Base-by-base conservation (phyloP, 2,888 invertebrate genomes). In the Nudaria mundana region DNA sequence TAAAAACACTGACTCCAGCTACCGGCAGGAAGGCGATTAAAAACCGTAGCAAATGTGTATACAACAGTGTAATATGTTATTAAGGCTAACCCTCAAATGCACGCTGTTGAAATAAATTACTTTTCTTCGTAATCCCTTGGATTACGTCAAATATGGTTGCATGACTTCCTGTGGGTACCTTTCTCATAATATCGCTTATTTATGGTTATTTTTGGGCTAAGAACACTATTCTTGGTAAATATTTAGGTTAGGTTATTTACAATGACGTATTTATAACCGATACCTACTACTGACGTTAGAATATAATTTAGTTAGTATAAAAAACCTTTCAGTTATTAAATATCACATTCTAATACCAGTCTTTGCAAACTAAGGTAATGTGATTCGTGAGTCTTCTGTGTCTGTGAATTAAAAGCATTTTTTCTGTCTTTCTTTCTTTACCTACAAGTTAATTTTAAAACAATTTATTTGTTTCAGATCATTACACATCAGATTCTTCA, bases 391-490 rank as follows among this genome's bases (percentile, higher is more conserved):
- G n/a, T n/a, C n/a, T n/a, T n/a, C n/a, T n/a, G n/a, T n/a, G n/a
- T n/a, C n/a, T n/a, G n/a, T n/a, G n/a, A n/a, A n/a, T n/a, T n/a
- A n/a, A n/a, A n/a, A n/a, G n/a, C n/a, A n/a, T n/a, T n/a, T n/a
- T n/a, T n/a, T n/a, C n/a, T n/a, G n/a, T n/a, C n/a, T n/a, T n/a
- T n/a, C n/a, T n/a, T n/a, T n/a, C n/a, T n/a, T n/a, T n/a, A n/a
- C n/a, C n/a, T 10, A 13, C 4, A 11, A 8, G 7, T 11, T 15
- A 6, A 34, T 6, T 34, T 26, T 26, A 34, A 10, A 14, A 10
- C 24, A 12, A 28, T 20, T 33, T 16, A 28, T 40, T 52, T 56
- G 58, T 59, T 59, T 42, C 58, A 59, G 58, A 59, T 59, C 58
- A 52, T 43, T 39, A 47, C 41, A 7, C 40, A 7, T 3, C 29